These are phyloP conservation scores for Genyomyrus donnyi DNA, from an alignment of 2,113 vertebrate species.

Conservation along the genomic window DNA sequence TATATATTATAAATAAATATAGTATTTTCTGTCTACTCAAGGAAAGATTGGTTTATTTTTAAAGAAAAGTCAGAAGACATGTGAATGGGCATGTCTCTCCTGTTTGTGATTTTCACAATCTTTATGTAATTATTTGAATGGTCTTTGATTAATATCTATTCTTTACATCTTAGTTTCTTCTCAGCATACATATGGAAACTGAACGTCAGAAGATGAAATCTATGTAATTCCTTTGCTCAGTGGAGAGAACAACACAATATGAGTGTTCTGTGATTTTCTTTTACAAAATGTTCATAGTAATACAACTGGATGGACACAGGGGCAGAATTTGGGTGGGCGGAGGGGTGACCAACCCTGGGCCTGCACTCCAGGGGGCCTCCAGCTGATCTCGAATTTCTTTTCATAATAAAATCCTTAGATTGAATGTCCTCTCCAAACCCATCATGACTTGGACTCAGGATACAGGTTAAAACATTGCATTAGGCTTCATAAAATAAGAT, in stretches of 20 bases:
- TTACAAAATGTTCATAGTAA: background rate
- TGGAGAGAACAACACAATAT: background rate
- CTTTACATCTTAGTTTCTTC: background rate
- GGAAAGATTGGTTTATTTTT: background rate
- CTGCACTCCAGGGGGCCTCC: too few relatives aligned
- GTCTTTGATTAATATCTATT: background rate
- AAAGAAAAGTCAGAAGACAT: background rate
- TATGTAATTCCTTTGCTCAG: background rate
- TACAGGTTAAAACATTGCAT: background rate
- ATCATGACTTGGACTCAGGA: background rate
- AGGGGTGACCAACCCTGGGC: too few relatives aligned
- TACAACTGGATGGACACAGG: background rate
- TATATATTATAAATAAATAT: background rate
- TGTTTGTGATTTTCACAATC: background rate
- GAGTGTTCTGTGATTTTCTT: background rate
- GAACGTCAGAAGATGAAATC: background rate
- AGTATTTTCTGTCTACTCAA: background rate
- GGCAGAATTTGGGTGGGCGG: background rate
- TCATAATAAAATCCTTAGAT: too few relatives aligned
- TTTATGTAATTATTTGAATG: background rate
- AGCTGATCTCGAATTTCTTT: too few relatives aligned
- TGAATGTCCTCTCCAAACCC: too few relatives aligned
- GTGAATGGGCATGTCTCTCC: background rate
- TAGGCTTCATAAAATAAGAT: background rate
- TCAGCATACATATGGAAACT: background rate